Conservation (phyloP, 2,113 vertebrate species). For the Microcebus tavaratra region DNA sequence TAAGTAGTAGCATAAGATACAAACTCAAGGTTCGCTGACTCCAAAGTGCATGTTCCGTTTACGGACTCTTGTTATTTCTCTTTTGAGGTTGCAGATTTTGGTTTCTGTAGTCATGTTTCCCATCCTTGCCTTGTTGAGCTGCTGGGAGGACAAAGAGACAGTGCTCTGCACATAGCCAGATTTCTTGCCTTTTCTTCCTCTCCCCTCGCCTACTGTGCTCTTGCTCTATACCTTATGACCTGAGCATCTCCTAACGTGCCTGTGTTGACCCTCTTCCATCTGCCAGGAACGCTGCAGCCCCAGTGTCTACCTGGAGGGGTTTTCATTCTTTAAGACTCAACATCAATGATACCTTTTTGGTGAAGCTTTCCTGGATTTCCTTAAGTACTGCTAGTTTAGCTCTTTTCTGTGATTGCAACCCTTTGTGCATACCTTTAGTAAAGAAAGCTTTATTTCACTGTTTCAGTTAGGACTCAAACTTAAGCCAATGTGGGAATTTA, state of each 20-base stretch:
- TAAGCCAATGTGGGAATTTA: background rate
- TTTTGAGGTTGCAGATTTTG: background rate
- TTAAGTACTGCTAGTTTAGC: background rate
- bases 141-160: background rate
- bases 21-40: background rate
- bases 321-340: background rate
- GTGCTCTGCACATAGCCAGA: background rate
- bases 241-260: background rate
- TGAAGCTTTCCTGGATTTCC: background rate
- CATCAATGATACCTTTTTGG: background rate
- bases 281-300: background rate
- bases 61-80: background rate
- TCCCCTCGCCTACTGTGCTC: background rate
- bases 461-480: background rate
- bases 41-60: background rate
- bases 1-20: background rate
- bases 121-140: background rate
- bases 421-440: background rate
- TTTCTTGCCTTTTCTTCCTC: background rate
- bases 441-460: conserved; percentile 14
- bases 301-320: background rate
- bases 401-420: background rate
- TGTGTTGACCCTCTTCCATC: background rate
- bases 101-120: background rate
- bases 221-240: background rate